Base-by-base conservation (phyloP, 2,113 vertebrate species). In the Platysteira castanea region DNA sequence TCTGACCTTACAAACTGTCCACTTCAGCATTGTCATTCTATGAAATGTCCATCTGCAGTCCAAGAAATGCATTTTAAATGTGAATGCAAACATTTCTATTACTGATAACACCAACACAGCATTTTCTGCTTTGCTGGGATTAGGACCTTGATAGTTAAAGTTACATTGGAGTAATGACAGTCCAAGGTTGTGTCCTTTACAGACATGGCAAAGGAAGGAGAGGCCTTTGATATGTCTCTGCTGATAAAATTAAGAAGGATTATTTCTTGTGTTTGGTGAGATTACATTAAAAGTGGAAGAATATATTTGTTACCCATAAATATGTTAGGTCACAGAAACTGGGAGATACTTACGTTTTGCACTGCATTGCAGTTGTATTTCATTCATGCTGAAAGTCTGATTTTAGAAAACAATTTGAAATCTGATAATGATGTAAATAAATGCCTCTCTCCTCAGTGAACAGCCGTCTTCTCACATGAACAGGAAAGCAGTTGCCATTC, bases 1-100 rank as follows among this genome's bases (percentile, higher is more conserved):
- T 84, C 93, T 96, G 95, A 97, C 95, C 95, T 97, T 95, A 96
- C 90, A 95, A 97, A 96, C 86, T 95, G 93, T 96, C 95, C 95
- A 96, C 94, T 97, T 97, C 95, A 97, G 95, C 95, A 96, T 13
- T 96, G 96, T 96, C 90, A 89, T 91, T 96, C 94, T 88, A 26
- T 83, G 84, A 95, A 96, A 93, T 92, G 91, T 95, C 90, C 84
- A 89, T 47, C 82, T 95, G 78, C 92, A 96, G 84, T 95, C 71
- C 88, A 79, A 97, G 91, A 97, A 97, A 94, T 96, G 95, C 93
- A 96, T 97, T 97, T 96, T 95, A 95, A 97, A 97, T 94, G 70
- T 90, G 96, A 88, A 96, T 97, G 95, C 81, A 97, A 97, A 97
- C 91, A 95, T 97, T 97, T 95, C 92, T 96, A 93, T 97, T 97